Evolutionary conservation across 1,140 invertebrate species (phyloP).

Genomic region (Caligus rogercresseyi): DNA sequence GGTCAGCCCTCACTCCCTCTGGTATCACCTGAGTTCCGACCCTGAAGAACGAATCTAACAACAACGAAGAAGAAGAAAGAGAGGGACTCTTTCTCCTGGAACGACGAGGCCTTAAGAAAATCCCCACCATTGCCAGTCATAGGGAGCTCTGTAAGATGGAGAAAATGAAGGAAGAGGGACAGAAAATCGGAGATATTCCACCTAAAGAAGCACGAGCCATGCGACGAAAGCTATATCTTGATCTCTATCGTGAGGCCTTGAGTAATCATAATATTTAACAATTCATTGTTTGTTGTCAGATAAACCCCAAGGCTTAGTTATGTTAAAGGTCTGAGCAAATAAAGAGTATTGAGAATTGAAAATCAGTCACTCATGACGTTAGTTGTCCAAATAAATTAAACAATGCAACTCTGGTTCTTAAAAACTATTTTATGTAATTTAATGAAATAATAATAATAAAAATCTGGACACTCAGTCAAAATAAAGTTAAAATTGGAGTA

Average conservation of each 20-base stretch:
- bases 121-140: not conserved
- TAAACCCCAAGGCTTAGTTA: no score
- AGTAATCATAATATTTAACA: conserved; percentile 1
- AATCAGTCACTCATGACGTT: no score
- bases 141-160: conserved; percentile 1
- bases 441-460: no score
- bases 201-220: not conserved
- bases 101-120: not conserved
- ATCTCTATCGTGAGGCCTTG: conserved; percentile 5
- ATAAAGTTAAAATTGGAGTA: no score
- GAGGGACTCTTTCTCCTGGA: not conserved
- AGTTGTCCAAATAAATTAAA: no score
- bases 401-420: no score
- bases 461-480: no score
- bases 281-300: no score
- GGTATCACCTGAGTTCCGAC: not conserved
- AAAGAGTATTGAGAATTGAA: no score
- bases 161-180: not conserved
- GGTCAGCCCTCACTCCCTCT: no score
- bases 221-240: conserved; percentile 3
- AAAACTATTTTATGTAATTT: no score
- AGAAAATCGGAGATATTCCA: not conserved
- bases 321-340: no score
- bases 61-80: not conserved
- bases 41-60: not conserved